Evolutionary conservation across 2,888 invertebrate species (phyloP), one percentile per base, ranked within the genome.

Genomic region (Lasius fuliginosus): DNA sequence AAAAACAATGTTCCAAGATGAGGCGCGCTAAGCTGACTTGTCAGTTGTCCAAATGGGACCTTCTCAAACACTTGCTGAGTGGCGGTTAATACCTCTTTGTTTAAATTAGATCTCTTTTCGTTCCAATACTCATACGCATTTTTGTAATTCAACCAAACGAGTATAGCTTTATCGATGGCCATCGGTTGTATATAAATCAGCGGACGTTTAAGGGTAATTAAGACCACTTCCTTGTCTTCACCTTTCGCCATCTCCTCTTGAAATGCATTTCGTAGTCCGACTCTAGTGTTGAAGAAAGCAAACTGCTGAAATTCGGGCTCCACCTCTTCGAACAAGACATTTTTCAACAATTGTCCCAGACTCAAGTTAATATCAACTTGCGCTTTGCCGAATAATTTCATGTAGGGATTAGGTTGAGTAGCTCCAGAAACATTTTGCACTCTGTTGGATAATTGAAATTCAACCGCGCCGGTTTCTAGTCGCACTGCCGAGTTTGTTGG

Each of bases 81-180:
- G 11, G 97, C 97, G 1, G 97, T 96, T 0, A 97, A 95, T 58
- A 98, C 98, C 94, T 99, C 99, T 92, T 98, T 98, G 93, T 98
- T 99, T 62, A 99, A 95, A 91, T 97, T 98, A 6, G 98, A 97
- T 5, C 99, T 96, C 95, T 99, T 99, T 95, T 99, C 99, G 90
- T 98, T 98, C 99, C 99, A 99, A 95, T 99, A 99, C 94, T 99
- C 99, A 94, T 99, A 99, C 0, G 99, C 99, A 95, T 99, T 99
- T 95, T 99, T 99, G 94, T 99, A 99, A 95, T 99, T 99, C 88
- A 99, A 96, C 99, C 99, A 99, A 68, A 99, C 99, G 30, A 99
- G 96, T 89, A 99, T 99, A 18, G 99, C 99, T 96, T 99, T 99
- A 95, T 99, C 99, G 77, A 99, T 98, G 11, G 99, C 99, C 93